Percentiles rank a stretch among this genome's conserved stretches.
phyloP scores from a whole-genome alignment of 2,797 vertebrate genomes.

The Pseudomugil tenellus region DNA sequence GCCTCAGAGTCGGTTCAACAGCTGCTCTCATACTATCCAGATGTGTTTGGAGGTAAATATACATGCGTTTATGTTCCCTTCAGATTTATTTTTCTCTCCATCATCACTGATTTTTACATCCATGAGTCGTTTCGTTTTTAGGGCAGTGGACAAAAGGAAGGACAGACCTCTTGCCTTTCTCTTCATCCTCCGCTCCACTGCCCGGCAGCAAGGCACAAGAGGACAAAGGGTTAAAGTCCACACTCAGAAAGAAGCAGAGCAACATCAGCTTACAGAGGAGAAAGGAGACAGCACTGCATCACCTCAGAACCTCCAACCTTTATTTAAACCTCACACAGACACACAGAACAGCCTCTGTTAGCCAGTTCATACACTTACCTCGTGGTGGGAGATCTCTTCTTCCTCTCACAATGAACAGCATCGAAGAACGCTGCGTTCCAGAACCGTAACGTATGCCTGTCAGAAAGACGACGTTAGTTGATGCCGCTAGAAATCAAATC shows the following conservation, averaged over 20 bases:
- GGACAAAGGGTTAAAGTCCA: conserved; percentile 87
- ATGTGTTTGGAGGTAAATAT: too few species aligned
- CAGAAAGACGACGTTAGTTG: too few species aligned
- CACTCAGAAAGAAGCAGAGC: conserved; percentile 79
- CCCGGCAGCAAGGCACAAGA: conserved; percentile 91
- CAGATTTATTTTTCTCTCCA: background rate
- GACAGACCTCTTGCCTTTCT: conserved; percentile 97
- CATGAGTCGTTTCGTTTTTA: background rate
- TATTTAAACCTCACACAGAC: background rate
- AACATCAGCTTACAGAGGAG: conserved; percentile 21
- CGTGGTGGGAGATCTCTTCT: conserved; percentile 95
- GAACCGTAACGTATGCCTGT: conserved; percentile 94
- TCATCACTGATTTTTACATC: background rate
- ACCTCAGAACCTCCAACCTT: background rate
- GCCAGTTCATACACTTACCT: conserved; percentile 78
- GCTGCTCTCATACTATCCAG: too few species aligned
- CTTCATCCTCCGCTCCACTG: conserved; percentile 93
- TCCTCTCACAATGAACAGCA: conserved; percentile 95
- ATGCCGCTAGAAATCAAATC: too few species aligned
- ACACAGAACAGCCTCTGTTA: background rate
- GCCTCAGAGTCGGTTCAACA: too few species aligned
- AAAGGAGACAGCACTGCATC: background rate
- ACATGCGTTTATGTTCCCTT: too few species aligned
- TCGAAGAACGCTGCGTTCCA: conserved; percentile 99
- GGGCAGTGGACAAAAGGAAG: conserved; percentile 76